Base-by-base conservation (phyloP, 2,888 invertebrate genomes). In the Ectemnius cavifrons region DNA sequence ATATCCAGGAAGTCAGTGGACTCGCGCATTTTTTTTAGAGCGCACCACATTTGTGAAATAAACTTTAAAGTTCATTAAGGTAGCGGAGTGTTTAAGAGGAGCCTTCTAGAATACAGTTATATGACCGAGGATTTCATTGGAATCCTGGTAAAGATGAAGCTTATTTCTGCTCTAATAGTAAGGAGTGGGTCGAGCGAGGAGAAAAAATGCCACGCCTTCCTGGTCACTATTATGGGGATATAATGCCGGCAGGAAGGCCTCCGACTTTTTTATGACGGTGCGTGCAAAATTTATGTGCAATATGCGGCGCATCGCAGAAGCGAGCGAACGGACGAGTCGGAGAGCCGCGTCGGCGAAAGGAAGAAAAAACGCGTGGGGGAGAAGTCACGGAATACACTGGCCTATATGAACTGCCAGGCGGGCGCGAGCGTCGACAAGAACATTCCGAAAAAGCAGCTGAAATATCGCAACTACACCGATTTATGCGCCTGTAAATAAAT, bases 231-330 rank as follows among this genome's bases (percentile, higher is more conserved):
- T 82, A 81, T 74, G 49, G 75, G 75, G 79, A 83, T 83, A 83
- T 82, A 82, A 82, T 82, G 77, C 62, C 37, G 37, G 83, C 83
- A 81, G 70, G 71, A 75, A 73, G 75, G 77, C 63, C 62, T 18
- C 60, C 52, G 83, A 79, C 67, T 77, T 79, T 75, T 83, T 83
- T 83, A 83, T 62, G 84, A 68, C 78, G 80, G 63, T 74, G 81
- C 82, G 81, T 83, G 81, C 79, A 71, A 82, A 83, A 83, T 83
- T 83, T 84, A 83, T 83, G 83, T 84, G 83, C 83, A 83, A 83
- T 83, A 83, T 83, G 85, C 75, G 78, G 83, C 81, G 75, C 82
- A 81, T 83, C 83, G 77, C 73, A 37, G 37, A 37, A 37, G 37
- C 37, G 37, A 37, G 37, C 37, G 37, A 37, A 2, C 37, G 8